phyloP scores from a whole-genome alignment of 2,797 vertebrate genomes.

The Ara ararauna region DNA sequence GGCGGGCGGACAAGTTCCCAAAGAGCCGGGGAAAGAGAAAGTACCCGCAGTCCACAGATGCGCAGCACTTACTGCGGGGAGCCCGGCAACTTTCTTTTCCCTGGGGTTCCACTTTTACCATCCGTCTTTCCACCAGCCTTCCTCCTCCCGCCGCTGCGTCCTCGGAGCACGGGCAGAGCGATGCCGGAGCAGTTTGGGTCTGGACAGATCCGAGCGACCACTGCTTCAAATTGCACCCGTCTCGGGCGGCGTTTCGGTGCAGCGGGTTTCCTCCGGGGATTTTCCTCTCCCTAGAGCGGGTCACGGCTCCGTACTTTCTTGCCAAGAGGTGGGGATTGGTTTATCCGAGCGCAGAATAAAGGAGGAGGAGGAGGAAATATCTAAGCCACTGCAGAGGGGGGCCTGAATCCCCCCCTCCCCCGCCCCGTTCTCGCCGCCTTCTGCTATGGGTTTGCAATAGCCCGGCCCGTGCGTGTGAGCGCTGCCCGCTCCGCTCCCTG shows the following conservation, averaged over 20 bases:
- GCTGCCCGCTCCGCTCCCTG: neutral
- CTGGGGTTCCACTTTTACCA: slow-evolving; percentile 32
- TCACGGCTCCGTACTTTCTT: slow-evolving; percentile 16
- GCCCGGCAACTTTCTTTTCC: slow-evolving; percentile 39
- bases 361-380: slow-evolving; percentile 44
- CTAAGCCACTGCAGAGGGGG: slow-evolving; percentile 28
- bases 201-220: neutral
- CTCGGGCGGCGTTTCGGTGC: neutral
- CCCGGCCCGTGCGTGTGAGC: neutral
- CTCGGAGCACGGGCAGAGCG: neutral
- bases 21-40: neutral
- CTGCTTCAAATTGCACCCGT: neutral
- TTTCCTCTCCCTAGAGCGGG: neutral
- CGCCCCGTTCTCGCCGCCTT: neutral
- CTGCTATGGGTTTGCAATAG: neutral
- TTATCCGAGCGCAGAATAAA: slow-evolving; percentile 18
- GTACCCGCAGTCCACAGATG: neutral
- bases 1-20: neutral
- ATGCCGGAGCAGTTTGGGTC: neutral
- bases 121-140: neutral
- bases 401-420: neutral
- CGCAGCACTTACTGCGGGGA: slow-evolving; percentile 58
- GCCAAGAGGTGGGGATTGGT: neutral
- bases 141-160: neutral
- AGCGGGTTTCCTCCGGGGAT: neutral